These are phyloP conservation scores for Sepioteuthis lessoniana DNA, from an alignment of 2,888 invertebrate genomes.

Conservation along the genomic window DNA sequence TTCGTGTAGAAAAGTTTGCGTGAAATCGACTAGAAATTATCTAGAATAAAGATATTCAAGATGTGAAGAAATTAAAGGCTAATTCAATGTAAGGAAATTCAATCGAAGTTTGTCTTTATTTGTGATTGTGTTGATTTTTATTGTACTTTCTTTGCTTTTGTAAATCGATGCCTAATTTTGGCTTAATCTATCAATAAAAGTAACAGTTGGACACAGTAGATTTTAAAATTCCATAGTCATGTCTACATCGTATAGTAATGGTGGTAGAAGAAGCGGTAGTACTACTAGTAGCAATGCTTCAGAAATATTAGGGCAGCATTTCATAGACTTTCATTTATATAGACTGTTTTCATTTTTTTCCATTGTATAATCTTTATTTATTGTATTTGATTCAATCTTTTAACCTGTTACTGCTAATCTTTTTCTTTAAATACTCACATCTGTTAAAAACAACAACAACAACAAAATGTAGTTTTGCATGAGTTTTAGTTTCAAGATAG, in stretches of 20 bases:
- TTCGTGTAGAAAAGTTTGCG: background rate
- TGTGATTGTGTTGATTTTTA: background rate
- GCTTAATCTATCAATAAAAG: background rate
- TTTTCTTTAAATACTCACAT: background rate
- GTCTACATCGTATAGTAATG: background rate
- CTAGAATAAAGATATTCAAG: background rate
- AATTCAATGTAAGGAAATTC: background rate
- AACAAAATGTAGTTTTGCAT: no score
- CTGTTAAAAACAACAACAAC: background rate
- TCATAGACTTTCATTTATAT: background rate
- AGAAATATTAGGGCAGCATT: background rate
- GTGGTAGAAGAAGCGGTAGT: constrained; percentile 17
- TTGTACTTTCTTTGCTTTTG: background rate
- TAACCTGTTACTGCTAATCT: background rate
- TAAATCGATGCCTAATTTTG: background rate
- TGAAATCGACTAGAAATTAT: background rate
- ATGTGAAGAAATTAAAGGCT: background rate
- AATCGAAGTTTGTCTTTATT: background rate
- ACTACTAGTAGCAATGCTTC: background rate
- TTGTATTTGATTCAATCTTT: background rate
- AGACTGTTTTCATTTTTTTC: background rate
- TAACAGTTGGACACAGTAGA: background rate
- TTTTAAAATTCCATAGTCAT: constrained; percentile 33
- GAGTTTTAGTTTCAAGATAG: no score
- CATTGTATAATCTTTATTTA: background rate